Evolutionary conservation across 2,113 vertebrate genomes (phyloP).

Genomic region (Okapia johnstoni): DNA sequence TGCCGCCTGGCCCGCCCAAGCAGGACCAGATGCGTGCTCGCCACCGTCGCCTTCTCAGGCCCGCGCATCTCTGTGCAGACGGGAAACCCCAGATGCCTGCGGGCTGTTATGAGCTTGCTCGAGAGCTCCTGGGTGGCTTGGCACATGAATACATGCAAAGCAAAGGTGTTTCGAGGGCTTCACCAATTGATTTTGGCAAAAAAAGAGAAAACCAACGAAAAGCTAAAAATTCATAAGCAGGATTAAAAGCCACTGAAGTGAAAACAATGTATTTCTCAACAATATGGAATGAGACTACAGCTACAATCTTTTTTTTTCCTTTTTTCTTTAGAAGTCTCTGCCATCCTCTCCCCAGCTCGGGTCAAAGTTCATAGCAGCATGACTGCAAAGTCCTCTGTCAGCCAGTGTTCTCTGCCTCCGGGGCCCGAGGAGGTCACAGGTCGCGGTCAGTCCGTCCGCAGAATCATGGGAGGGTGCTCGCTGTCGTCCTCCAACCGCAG

Average conservation of each 20-base stretch:
- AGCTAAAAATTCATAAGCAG: constrained; percentile 79
- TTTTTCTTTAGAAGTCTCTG: constrained; percentile 76
- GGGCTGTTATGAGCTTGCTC: constrained; percentile 66
- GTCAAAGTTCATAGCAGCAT: constrained; percentile 91
- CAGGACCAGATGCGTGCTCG: constrained; percentile 47
- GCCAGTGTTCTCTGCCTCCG: constrained; percentile 78
- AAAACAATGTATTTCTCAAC: constrained; percentile 77
- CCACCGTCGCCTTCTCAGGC: constrained; percentile 29
- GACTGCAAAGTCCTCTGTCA: constrained; percentile 79
- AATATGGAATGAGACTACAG: constrained; percentile 83
- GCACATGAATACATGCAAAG: constrained; percentile 97
- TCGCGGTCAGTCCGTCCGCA: constrained; percentile 90
- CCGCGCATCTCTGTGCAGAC: constrained; percentile 57
- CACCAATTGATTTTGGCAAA: constrained; percentile 82
- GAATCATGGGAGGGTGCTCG: constrained; percentile 97
- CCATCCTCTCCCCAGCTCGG: constrained; percentile 81
- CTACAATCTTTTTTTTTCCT: constrained; percentile 71
- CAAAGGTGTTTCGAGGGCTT: constrained; percentile 81
- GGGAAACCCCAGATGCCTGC: constrained; percentile 61
- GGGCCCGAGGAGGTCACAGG: constrained; percentile 66
- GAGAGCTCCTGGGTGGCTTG: constrained; percentile 82
- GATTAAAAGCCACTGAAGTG: constrained; percentile 82
- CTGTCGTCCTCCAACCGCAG: constrained; percentile 94
- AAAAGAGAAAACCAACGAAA: constrained; percentile 67
- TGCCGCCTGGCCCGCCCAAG: constrained; percentile 48